Evolutionary conservation across 2,113 vertebrate species (phyloP).

Genomic region (Tautogolabrus adspersus): DNA sequence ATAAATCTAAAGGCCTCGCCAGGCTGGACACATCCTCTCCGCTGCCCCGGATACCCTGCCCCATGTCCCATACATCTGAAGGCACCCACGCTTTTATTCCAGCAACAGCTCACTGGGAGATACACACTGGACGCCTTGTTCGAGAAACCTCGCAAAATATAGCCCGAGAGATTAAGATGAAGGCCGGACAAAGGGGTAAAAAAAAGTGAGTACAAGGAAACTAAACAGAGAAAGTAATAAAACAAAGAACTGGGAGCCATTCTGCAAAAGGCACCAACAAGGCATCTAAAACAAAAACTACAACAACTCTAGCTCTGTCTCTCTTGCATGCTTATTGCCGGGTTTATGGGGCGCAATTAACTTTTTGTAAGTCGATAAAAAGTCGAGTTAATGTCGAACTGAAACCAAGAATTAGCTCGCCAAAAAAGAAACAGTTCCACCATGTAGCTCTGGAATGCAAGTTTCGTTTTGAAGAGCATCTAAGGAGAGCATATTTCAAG

Average conservation of each 20-base stretch:
- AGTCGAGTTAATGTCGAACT: conserved; percentile 27
- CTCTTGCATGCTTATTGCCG: conserved; percentile 23
- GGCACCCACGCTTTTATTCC: conserved; percentile 58
- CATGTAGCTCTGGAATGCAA: neutral
- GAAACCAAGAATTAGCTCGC: neutral
- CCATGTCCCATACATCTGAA: conserved; percentile 70
- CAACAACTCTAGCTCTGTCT: conserved; percentile 38
- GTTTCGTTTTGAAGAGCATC: conserved; percentile 1
- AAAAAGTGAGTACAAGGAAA: conserved; percentile 31
- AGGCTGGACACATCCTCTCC: conserved; percentile 62
- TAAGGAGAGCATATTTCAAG: neutral
- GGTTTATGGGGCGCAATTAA: conserved; percentile 56
- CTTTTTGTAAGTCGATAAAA: conserved; percentile 46
- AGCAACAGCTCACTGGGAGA: conserved; percentile 29
- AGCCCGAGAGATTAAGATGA: conserved; percentile 55
- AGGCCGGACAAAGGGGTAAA: conserved; percentile 37
- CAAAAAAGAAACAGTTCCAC: neutral
- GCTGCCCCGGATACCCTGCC: conserved; percentile 68
- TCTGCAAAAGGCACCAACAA: conserved; percentile 28
- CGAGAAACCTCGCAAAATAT: conserved; percentile 52
- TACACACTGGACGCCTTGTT: conserved; percentile 76
- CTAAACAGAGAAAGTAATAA: conserved; percentile 38
- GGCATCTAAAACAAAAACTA: conserved; percentile 20
- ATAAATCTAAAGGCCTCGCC: conserved; percentile 79
- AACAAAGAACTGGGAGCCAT: conserved; percentile 29